Conservation (phyloP, 1,140 invertebrate species). For the Apis mellifera region Amel_HAv3.1 CM009940.2:12125001-12125500, state of each 20-base stretch:
- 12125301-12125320: no score
- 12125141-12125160: background rate
- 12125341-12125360: no score
- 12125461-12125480: no score
- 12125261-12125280: no score
- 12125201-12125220: no score
- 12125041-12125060: no score
- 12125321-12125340: no score
- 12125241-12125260: background rate
- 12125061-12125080: background rate
- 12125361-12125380: no score
- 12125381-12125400: background rate
- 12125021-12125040: background rate
- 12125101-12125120: constrained; percentile 7
- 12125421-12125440: no score
- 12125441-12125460: background rate
- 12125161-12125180: constrained; percentile 3
- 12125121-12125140: background rate
- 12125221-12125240: background rate
- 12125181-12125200: no score
- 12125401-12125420: constrained; percentile 20
- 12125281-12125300: background rate
- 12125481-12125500: no score
- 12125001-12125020: no score
- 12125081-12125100: background rate